A percentile compares a stretch with the other conserved stretches of the same genome.
Conservation (phyloP, 2,888 invertebrate species). For the Mactromeris polynyma region DNA sequence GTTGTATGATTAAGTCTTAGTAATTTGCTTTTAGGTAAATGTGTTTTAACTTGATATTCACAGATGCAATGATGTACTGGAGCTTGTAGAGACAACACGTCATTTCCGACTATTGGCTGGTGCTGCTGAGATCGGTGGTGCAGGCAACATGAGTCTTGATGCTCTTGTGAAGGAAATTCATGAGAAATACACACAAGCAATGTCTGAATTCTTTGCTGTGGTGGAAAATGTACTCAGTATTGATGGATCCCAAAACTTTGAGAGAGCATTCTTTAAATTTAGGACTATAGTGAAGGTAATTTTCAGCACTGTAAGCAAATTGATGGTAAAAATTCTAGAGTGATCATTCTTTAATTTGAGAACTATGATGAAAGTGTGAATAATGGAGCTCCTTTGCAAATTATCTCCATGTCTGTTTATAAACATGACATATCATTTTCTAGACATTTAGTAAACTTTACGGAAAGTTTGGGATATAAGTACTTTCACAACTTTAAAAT, state of each 20-base stretch:
- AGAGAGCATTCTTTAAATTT: conserved; percentile 86
- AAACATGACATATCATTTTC: no score
- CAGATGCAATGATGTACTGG: conserved; percentile 87
- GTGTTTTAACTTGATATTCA: conserved; percentile 10
- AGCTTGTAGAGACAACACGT: conserved; percentile 86
- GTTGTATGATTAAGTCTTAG: no score
- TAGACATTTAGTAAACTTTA: no score
- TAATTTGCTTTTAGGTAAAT: background rate
- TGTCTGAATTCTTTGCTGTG: conserved; percentile 84
- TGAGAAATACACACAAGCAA: conserved; percentile 83
- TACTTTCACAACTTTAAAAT: no score
- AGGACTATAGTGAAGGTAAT: conserved; percentile 86
- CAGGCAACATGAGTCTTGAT: conserved; percentile 86
- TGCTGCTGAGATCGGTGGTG: conserved; percentile 86
- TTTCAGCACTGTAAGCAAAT: no score
- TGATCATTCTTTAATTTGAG: no score
- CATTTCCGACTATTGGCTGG: conserved; percentile 86
- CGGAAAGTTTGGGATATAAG: no score
- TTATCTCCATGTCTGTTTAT: no score
- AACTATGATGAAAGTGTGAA: no score
- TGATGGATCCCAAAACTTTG: conserved; percentile 86
- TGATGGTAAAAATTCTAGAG: no score
- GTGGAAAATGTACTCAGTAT: conserved; percentile 86
- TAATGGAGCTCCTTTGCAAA: no score
- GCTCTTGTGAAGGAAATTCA: conserved; percentile 87